phyloP scores from a whole-genome alignment of 2,797 vertebrate species.

The Gorsachius magnificus region DNA sequence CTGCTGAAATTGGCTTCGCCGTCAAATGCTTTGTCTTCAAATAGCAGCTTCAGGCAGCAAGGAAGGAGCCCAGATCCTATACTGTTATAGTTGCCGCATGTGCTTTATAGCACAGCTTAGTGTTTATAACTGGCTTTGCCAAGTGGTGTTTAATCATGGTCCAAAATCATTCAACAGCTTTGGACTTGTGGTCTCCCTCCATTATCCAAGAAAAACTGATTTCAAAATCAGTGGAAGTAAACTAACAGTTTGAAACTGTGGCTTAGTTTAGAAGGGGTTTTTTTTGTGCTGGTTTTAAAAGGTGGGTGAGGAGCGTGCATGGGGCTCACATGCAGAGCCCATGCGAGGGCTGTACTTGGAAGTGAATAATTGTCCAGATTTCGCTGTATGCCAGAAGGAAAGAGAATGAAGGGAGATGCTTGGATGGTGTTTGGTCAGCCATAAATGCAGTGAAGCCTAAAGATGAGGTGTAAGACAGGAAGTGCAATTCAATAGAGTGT shows the following conservation, averaged over 20 bases:
- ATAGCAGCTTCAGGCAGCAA: not conserved
- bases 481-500: conserved; percentile 10
- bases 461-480: conserved; percentile 41
- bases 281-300: not conserved
- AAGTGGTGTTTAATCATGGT: not conserved
- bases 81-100: not conserved
- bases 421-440: conserved; percentile 1
- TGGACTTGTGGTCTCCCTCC: not conserved
- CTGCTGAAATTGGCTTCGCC: conserved; percentile 17
- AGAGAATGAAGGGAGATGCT: not conserved
- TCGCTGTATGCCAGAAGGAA: not conserved
- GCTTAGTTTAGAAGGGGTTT: not conserved
- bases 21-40: not conserved
- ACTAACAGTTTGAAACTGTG: not conserved
- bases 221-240: not conserved
- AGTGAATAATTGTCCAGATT: not conserved
- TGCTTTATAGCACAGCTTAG: not conserved
- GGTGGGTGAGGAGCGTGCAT: not conserved
- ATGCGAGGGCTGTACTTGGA: not conserved
- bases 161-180: not conserved
- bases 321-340: not conserved
- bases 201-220: not conserved
- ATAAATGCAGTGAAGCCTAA: not conserved
- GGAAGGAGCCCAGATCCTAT: not conserved
- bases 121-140: not conserved